Evolutionary conservation across 2,797 vertebrate genomes (phyloP), one percentile per base, ranked within the genome.

Genomic region (Austrolebias charrua): DNA sequence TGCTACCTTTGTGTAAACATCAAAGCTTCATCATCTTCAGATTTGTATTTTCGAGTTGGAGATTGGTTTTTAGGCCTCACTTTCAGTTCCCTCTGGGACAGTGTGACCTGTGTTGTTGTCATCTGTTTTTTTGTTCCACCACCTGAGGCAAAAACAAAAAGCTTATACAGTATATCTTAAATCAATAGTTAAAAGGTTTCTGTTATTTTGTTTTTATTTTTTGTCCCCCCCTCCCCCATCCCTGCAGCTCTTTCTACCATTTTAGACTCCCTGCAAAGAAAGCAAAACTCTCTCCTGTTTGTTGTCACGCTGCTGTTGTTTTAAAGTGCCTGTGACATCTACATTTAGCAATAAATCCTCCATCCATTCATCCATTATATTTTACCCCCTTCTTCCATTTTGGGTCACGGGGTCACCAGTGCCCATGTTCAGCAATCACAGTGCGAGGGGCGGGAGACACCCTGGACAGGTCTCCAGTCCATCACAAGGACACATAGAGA

Each of bases 141-240:
- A 64, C 66, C 71, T 63, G 66, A 78, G 71, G 57, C 56, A 69
- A 56, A 76, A 76, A 80, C 57, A 54, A 79, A 79, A 85, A 83
- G 71, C 84, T 84, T 74, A 86, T 55, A 61, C n/a, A n/a, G n/a
- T n/a, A n/a, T 33, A 76, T 85, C 66, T 75, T 13, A 52, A 87
- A 88, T 90, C 90, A 87, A 85, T 90, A 83, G 75, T 80, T 70
- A 87, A 76, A 53, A 77, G 40, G 69, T 85, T 60, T 66, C 55
- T 59, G n/a, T n/a, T n/a, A n/a, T n/a, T n/a, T n/a, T n/a, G n/a
- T n/a, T n/a, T n/a, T n/a, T n/a, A n/a, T n/a, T n/a, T n/a, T n/a
- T n/a, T n/a, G n/a, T n/a, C n/a, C n/a, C n/a, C n/a, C n/a, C n/a
- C n/a, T n/a, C 24, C 24, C 24, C 3, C 24, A 24, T 24, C 24